These are phyloP conservation scores for Apotomis turbidana DNA, from an alignment of 2,888 invertebrate species.

Conservation along the genomic window DNA sequence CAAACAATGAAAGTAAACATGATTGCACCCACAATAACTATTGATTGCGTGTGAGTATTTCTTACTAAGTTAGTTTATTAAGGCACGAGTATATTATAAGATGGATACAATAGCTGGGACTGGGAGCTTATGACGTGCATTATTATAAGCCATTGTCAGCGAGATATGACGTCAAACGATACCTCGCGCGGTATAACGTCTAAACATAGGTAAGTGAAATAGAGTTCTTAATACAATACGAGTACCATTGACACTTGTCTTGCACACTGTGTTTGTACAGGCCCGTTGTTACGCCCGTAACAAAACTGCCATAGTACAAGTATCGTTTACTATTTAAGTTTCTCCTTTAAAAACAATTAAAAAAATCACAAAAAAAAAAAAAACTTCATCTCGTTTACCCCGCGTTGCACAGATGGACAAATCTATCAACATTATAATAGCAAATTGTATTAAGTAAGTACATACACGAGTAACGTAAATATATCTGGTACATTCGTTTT, in stretches of 20 bases:
- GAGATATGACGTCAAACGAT: slow-evolving; percentile 19
- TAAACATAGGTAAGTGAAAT: background rate
- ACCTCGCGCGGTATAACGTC: background rate
- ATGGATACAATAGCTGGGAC: slow-evolving; percentile 10
- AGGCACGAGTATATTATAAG: background rate
- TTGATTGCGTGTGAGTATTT: slow-evolving; percentile 28
- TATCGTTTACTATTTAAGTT: background rate
- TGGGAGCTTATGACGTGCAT: slow-evolving; percentile 21
- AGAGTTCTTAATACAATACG: background rate
- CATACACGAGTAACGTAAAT: no score
- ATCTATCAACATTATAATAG: no score
- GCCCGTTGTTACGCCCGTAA: background rate
- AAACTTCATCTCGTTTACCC: no score
- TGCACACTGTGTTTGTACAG: background rate
- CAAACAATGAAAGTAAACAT: slow-evolving; percentile 20
- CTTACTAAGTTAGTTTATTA: slow-evolving; percentile 2
- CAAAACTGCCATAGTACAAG: background rate
- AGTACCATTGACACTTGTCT: background rate
- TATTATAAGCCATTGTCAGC: slow-evolving; percentile 24
- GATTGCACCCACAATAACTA: slow-evolving; percentile 27
- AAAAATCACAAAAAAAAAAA: no score
- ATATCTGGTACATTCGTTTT: no score
- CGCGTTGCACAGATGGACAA: no score
- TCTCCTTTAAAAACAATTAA: background rate
- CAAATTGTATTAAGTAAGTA: no score